Conservation (phyloP, 2,113 vertebrate species). For the Crotalus viridis region DNA sequence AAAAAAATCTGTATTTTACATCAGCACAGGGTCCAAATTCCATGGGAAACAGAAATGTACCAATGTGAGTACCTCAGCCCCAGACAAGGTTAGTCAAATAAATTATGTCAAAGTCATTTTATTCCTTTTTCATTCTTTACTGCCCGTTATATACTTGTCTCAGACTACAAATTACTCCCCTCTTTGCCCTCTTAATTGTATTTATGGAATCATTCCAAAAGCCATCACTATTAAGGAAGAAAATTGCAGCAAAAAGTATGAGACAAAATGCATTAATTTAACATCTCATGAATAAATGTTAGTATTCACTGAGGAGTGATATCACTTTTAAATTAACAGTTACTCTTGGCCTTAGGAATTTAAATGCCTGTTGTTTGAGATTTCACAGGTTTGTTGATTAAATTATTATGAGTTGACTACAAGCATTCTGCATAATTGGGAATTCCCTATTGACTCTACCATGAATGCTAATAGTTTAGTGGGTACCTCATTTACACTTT, state of each 20-base stretch:
- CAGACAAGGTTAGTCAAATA: constrained; percentile 7
- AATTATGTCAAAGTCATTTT: constrained; percentile 2
- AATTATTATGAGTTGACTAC: constrained; percentile 21
- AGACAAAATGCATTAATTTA: constrained; percentile 28
- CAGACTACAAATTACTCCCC: neutral
- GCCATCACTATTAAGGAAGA: neutral
- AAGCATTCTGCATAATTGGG: neutral
- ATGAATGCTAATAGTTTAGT: neutral
- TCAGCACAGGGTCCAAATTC: neutral
- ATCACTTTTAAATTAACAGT: constrained; percentile 14
- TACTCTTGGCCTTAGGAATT: constrained; percentile 19
- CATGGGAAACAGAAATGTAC: neutral
- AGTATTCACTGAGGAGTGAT: neutral
- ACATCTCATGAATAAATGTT: constrained; percentile 5
- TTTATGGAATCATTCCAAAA: neutral
- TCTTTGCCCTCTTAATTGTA: neutral
- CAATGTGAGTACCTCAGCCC: neutral
- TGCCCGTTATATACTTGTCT: constrained; percentile 7
- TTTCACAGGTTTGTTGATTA: constrained; percentile 18
- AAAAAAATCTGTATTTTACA: neutral
- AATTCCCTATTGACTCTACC: neutral
- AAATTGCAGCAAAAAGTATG: constrained; percentile 18
- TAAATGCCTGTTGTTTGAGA: constrained; percentile 6
- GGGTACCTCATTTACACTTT: neutral
- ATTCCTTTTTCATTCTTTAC: constrained; percentile 18